Percentiles rank a stretch among this genome's conserved stretches.
These are phyloP conservation scores for Jacana jacana DNA, from an alignment of 2,113 vertebrate species.

Conservation along the genomic window DNA sequence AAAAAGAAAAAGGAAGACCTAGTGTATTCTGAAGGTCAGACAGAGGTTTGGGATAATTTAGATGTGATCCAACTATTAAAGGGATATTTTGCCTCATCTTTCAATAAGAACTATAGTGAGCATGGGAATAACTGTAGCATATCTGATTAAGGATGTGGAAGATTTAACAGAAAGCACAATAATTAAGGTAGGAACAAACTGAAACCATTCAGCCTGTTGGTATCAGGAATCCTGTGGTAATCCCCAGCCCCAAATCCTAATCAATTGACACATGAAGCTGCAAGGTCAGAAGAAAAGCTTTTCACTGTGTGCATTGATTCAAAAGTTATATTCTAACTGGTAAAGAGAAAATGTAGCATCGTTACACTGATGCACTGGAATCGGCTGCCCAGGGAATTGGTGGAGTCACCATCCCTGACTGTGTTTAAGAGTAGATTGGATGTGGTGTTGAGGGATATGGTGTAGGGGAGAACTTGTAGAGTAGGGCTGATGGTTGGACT, in stretches of 20 bases:
- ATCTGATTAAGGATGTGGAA: neutral
- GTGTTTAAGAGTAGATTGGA: too few species aligned
- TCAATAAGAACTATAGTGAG: neutral
- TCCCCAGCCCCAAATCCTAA: neutral
- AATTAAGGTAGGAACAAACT: neutral
- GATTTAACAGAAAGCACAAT: neutral
- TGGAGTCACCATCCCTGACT: too few species aligned
- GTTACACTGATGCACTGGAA: too few species aligned
- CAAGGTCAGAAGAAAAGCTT: neutral
- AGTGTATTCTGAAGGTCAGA: neutral
- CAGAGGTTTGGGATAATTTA: neutral
- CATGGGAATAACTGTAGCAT: neutral
- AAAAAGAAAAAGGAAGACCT: neutral
- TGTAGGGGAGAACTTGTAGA: too few species aligned
- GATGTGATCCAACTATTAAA: neutral
- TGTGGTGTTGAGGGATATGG: too few species aligned
- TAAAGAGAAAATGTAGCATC: neutral
- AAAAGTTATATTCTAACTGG: neutral
- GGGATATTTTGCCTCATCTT: neutral
- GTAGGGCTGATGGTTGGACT: too few species aligned
- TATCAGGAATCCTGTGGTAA: neutral
- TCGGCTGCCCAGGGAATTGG: too few species aligned
- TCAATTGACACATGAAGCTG: neutral
- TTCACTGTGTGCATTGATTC: neutral
- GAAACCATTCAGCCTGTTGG: neutral